Conservation (phyloP, 2,797 vertebrate species). For the Arremon brunneinucha region DNA sequence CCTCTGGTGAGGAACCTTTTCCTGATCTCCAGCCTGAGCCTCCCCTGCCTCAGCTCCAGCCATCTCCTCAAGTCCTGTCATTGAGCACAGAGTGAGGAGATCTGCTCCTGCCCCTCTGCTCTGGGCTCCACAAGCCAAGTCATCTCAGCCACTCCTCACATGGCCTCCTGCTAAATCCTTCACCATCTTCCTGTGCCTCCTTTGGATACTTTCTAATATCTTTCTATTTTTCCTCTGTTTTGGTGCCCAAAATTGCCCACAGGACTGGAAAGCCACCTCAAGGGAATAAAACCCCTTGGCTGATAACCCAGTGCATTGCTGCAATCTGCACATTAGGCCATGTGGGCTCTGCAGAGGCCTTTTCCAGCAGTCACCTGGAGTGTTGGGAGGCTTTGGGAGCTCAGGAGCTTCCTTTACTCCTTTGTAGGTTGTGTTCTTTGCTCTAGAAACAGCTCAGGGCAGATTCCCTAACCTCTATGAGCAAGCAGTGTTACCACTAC, state of each 20-base stretch:
- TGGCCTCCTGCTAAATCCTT: not conserved
- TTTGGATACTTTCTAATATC: not conserved
- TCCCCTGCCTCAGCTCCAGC: not conserved
- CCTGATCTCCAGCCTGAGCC: accelerated
- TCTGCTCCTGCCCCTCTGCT: not conserved
- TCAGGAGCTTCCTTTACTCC: not conserved
- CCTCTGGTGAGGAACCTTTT: not conserved
- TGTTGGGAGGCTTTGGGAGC: not conserved
- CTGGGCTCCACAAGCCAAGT: not conserved
- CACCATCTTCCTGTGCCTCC: not conserved
- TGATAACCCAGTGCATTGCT: not conserved
- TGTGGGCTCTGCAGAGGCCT: not conserved
- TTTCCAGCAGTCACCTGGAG: not conserved
- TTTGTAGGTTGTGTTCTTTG: not conserved
- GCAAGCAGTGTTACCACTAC: not conserved
- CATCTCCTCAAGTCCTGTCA: accelerated
- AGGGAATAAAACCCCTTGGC: not conserved
- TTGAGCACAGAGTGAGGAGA: not conserved
- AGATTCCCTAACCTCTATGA: not conserved
- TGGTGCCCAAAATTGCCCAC: not conserved
- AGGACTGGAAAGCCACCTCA: not conserved
- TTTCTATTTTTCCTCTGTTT: not conserved
- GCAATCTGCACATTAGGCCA: accelerated
- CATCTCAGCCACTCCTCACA: not conserved
- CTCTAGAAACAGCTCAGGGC: not conserved